These are phyloP conservation scores for Tachina fera DNA, from an alignment of 2,888 invertebrate genomes.

Conservation along the genomic window DNA sequence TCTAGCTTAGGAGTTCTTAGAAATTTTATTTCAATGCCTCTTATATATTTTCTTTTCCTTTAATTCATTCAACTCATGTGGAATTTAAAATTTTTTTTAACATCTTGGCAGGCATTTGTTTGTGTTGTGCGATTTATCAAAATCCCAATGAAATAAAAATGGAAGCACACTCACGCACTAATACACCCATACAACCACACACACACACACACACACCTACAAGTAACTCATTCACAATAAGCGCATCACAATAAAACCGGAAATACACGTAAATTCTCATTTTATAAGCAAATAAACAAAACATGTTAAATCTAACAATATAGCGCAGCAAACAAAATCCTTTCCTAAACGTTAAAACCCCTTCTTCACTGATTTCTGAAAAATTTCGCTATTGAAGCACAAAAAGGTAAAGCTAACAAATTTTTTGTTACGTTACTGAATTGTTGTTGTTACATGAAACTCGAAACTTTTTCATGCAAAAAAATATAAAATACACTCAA, in stretches of 20 bases:
- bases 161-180: background rate
- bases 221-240: background rate
- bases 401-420: slow-evolving; percentile 59
- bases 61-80: background rate
- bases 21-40: background rate
- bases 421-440: slow-evolving; percentile 44
- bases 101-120: slow-evolving; percentile 43
- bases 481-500: no score
- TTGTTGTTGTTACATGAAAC: slow-evolving; percentile 44
- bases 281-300: slow-evolving; percentile 64
- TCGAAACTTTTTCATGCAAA: background rate
- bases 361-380: background rate
- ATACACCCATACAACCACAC: background rate
- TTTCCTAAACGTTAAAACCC: slow-evolving; percentile 20
- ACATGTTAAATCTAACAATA: slow-evolving; percentile 68
- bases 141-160: slow-evolving; percentile 24
- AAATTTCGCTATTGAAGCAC: slow-evolving; percentile 14
- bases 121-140: slow-evolving; percentile 49
- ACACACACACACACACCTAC: background rate
- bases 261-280: slow-evolving; percentile 68
- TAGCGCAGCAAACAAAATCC: slow-evolving; percentile 33
- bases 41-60: background rate
- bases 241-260: slow-evolving; percentile 64
- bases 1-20: no score
- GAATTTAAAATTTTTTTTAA: slow-evolving; percentile 21